Percentiles rank a stretch among this genome's conserved stretches.
Conservation (phyloP, 2,797 vertebrate species). For the Enteromius radiatus region DNA sequence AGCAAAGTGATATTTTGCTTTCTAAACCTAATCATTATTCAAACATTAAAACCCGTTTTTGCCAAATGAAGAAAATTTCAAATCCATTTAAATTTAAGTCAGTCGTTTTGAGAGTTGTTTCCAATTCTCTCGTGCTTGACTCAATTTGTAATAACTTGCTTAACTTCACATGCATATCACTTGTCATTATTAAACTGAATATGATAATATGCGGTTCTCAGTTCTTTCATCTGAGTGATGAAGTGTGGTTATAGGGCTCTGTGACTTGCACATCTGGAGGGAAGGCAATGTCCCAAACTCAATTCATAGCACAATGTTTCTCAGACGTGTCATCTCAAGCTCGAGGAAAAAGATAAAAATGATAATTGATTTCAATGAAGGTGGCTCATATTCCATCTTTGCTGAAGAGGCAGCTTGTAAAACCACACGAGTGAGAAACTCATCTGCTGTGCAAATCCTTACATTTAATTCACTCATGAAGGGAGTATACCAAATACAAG, state of each 20-base stretch:
- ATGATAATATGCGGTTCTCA: slow-evolving; percentile 6
- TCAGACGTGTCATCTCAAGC: slow-evolving; percentile 34
- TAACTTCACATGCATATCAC: slow-evolving; percentile 19
- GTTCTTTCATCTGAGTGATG: slow-evolving; percentile 8
- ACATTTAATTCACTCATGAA: slow-evolving; percentile 9
- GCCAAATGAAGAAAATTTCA: background rate
- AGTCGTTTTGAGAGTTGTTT: background rate
- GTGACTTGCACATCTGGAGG: slow-evolving; percentile 25
- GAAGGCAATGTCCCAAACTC: slow-evolving; percentile 32
- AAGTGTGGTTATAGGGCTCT: slow-evolving; percentile 23
- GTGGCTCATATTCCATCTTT: slow-evolving; percentile 30
- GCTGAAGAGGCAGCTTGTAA: slow-evolving; percentile 32
- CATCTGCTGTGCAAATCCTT: slow-evolving; percentile 15
- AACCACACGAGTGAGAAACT: slow-evolving; percentile 30
- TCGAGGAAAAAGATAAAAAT: slow-evolving; percentile 41
- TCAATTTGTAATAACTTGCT: slow-evolving; percentile 31
- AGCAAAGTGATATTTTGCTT: background rate
- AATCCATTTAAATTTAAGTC: slow-evolving; percentile 7
- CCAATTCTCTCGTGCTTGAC: background rate
- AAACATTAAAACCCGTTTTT: background rate
- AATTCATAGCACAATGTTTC: slow-evolving; percentile 20
- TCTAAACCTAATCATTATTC: slow-evolving; percentile 13
- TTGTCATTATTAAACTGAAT: slow-evolving; percentile 33
- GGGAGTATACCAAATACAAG: background rate
- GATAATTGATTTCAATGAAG: slow-evolving; percentile 43